These are phyloP conservation scores for Caenorhabditis zanzibari DNA, from an alignment of 2,888 invertebrate species.

Conservation along the genomic window DNA sequence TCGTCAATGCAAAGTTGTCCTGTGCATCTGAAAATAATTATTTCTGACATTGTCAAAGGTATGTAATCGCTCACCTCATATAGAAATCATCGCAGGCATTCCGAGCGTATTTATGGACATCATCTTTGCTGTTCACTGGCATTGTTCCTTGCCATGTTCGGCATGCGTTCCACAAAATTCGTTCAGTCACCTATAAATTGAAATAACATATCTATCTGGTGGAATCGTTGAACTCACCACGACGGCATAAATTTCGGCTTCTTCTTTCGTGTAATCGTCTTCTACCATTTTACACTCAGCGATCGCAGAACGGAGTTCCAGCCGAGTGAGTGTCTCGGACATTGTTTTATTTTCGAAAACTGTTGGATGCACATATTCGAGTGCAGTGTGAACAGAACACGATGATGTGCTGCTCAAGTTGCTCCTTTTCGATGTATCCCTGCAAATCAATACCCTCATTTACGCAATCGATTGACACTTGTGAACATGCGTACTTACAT, in stretches of 20 bases:
- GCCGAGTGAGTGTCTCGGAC: slow-evolving; percentile 8
- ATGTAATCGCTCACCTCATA: slow-evolving; percentile 25
- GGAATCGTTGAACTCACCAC: slow-evolving; percentile 5
- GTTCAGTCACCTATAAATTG: slow-evolving; percentile 19
- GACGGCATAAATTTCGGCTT: slow-evolving; percentile 25
- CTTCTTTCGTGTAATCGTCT: neutral
- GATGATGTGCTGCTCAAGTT: neutral
- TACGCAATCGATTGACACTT: neutral
- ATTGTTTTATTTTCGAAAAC: neutral
- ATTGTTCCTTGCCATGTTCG: slow-evolving; percentile 49
- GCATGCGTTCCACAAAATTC: slow-evolving; percentile 37
- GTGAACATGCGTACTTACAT: slow-evolving; percentile 18
- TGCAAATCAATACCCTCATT: neutral
- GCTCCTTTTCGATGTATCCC: slow-evolving; percentile 28
- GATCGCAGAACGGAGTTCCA: slow-evolving; percentile 21
- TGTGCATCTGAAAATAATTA: slow-evolving; percentile 19
- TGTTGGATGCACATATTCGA: slow-evolving; percentile 32
- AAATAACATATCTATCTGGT: neutral
- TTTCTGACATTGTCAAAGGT: neutral
- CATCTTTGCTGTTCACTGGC: slow-evolving; percentile 1
- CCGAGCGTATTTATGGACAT: neutral
- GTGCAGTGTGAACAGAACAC: slow-evolving; percentile 28
- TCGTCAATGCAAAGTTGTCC: slow-evolving; percentile 35
- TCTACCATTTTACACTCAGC: neutral
- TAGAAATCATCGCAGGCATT: slow-evolving; percentile 48